A percentile compares a stretch with the other conserved stretches of the same genome.
These are phyloP conservation scores for Dynastes grantii DNA, from an alignment of 2,888 invertebrate genomes.

Conservation along the genomic window DNA sequence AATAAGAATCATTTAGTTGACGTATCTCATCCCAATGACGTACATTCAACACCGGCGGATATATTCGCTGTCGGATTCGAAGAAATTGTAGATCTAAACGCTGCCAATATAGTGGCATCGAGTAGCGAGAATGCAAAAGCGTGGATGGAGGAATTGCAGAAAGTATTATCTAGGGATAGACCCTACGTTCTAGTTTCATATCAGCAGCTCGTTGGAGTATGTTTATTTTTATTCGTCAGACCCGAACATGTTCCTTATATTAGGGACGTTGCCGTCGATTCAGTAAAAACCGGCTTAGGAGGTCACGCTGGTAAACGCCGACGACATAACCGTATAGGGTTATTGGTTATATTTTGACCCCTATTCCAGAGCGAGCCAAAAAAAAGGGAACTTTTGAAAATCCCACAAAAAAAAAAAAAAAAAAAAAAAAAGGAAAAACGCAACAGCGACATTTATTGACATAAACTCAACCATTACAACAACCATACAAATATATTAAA, in stretches of 20 bases:
- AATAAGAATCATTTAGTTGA: conserved; percentile 73
- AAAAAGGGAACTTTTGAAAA: no score
- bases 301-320: conserved; percentile 84
- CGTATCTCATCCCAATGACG: conserved; percentile 70
- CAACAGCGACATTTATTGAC: no score
- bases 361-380: no score
- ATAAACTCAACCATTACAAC: no score
- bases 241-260: conserved; percentile 91
- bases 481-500: no score
- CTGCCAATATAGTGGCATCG: conserved; percentile 97
- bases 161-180: conserved; percentile 86
- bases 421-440: no score
- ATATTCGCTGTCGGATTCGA: conserved; percentile 99
- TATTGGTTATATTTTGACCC: no score
- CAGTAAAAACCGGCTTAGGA: conserved; percentile 98
- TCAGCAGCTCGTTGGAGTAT: conserved; percentile 97
- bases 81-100: conserved; percentile 99
- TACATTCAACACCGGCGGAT: conserved; percentile 80
- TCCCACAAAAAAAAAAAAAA: no score
- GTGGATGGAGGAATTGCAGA: conserved; percentile 97
- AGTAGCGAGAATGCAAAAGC: conserved; percentile 93
- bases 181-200: conserved; percentile 93
- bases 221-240: conserved; percentile 94
- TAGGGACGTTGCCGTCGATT: conserved; percentile 94
- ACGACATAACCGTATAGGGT: no score